Evolutionary conservation across 2,113 vertebrate species (phyloP), one percentile per base, ranked within the genome.

Genomic region (Pluvianellus socialis): DNA sequence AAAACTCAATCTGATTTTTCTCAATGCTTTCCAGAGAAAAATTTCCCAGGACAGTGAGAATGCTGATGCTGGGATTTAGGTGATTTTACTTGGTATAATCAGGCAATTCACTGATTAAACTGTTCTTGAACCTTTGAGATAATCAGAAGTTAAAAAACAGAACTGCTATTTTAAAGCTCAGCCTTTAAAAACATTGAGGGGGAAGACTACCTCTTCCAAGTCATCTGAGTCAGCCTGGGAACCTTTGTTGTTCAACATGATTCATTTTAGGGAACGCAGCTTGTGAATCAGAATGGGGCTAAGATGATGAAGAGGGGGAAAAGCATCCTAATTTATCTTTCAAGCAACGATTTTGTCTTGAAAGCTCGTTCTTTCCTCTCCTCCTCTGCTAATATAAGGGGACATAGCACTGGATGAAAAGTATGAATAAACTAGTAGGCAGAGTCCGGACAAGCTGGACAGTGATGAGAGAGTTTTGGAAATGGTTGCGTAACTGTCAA

Each of bases 131-230:
- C 92, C 74, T 62, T 65, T 71, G 66, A 40, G 59, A 85, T 91
- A 92, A 89, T 80, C 22, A 0, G 26, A 92, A 74, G 14, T 87
- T 93, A 70, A 79, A 90, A 87, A 53, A 3, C 76, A 95, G 58
- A 95, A 68, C 20, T 73, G 38, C 81, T 92, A 47, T 96, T 96
- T 94, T 91, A 93, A 89, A 91, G 67, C 32, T 94, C 21, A 32
- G 71, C 49, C 82, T 94, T 94, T 45, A 74, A 72, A 95, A 91
- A 45, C 32, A 20, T 44, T 40, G 81, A 80, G 90, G 93, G 79
- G 85, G 90, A 94, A 88, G 87, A 71, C 45, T 68, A 28, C 50
- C 21, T 86, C 88, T 94, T 86, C 91, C 79, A 92, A 94, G 56
- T 85, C 86, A 59, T 61, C 86, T 79, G 94, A 95, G 83, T 95